Base-by-base conservation (phyloP, 2,797 vertebrate species). In the Phrynocephalus forsythii region DNA sequence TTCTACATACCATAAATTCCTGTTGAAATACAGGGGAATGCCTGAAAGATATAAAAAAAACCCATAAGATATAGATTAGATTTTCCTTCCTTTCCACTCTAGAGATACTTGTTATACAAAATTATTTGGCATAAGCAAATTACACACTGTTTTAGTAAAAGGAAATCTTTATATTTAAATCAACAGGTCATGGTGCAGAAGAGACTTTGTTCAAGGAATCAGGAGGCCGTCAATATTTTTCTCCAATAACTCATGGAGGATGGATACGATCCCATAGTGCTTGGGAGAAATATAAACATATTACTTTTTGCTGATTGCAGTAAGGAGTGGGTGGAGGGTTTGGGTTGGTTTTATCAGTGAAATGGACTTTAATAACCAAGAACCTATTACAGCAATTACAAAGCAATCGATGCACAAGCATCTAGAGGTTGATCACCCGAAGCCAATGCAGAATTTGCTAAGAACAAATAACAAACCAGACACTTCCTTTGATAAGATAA, bases 21-120 rank as follows among this genome's bases (percentile, higher is more conserved):
- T 1, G 99, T 99, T 87, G 99, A 99, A 97, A 99, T 99, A 95
- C 99, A 99, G 26, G 99, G 99, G 94, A 99, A 99, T 92, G 99
- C 99, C 99, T 99, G 97, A 87, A 95, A 97, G 94, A 93, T 84
- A 97, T 56, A 95, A 91, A 30, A 91, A 96, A 95, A 91, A 28
- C 33, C 33, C 89, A 96, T 92, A 94, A 93, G 95, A 90, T 50
- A 80, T 91, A 38, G 94, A 87, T 91, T 86, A 85, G 84, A 92
- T 92, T 93, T 92, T 13, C 13, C 13, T 92, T 88, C 15, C 60
- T 63, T 80, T 81, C 82, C 2, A 1, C 26, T 44, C 91, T 1
- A 1, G 11, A 33, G 84, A 44, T 69, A 91, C 85, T 91, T 75
- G 87, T 82, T 28, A 76, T 8, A 88, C 6, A 68, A 26, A 88